Evolutionary conservation across 2,888 invertebrate species (phyloP), one percentile per base, ranked within the genome.

Genomic region (Dolomedes plantarius): DNA sequence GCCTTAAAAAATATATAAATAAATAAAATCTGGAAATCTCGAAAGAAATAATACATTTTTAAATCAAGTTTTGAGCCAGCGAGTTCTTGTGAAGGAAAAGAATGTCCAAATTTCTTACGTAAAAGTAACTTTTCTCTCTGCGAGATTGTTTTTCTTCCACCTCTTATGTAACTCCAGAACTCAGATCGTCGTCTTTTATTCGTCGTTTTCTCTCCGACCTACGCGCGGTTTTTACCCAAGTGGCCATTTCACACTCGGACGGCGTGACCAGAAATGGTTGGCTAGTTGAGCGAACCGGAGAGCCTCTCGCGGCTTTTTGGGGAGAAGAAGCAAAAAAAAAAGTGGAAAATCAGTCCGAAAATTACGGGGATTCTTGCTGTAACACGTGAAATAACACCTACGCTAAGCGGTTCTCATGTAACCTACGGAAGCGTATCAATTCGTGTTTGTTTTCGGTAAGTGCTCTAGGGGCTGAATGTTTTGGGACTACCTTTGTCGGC

Each of bases 231-330:
- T 83, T 72, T 76, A 19, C 62, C 39, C 64, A 71, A 76, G 75
- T 41, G 82, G 76, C 82, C 41, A 83, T 83, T 83, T 83, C 82
- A 83, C 82, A 83, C 68, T 76, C 76, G 62, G 56, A 0, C 50
- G 41, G 82, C 81, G 73, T 76, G 41, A 71, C 82, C 68, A 65
- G 32, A 31, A 71, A 71, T 71, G 82, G 76, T 83, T 83, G 82
- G 23, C 32, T 65, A 76, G 29, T 50, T 76, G 71, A 36, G 76
- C 71, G 76, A 32, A 62, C 75, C 23, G 23, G 46, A 16, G 46
- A 46, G 46, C 46, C 16, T 16, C 16, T 46, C 16, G 46, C 6
- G 11, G 6, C 7, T 5, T 5, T 46, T 46, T 46, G 16, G 46
- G 23, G 39, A 65, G 46, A 16, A 23, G 31, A 64, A 27, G 39